These are phyloP conservation scores for Prionailurus bengalensis DNA, from an alignment of 2,113 vertebrate species.

Conservation along the genomic window DNA sequence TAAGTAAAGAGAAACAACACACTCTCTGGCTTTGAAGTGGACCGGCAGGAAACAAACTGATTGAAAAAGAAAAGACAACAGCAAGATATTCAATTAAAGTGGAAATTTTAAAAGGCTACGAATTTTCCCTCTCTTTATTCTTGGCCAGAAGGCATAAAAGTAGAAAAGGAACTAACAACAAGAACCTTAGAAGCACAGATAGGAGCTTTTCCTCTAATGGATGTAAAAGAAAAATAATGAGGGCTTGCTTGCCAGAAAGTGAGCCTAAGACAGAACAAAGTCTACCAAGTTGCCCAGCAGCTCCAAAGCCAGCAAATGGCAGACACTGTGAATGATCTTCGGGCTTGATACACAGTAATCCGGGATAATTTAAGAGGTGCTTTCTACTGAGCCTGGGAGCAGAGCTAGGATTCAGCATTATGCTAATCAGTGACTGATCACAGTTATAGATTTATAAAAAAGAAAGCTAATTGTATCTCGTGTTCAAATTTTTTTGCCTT, in stretches of 20 bases:
- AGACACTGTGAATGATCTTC: not conserved
- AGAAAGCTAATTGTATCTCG: not conserved
- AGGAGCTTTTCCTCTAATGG: not conserved
- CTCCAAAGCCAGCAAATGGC: not conserved
- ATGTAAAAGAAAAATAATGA: not conserved
- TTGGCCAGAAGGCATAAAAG: not conserved
- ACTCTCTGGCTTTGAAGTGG: not conserved
- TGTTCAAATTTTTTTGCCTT: not conserved
- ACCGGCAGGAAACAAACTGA: not conserved
- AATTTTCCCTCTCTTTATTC: not conserved
- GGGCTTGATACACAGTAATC: not conserved
- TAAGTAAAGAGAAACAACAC: not conserved
- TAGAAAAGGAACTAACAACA: not conserved
- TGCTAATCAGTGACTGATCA: not conserved
- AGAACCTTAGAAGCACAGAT: not conserved
- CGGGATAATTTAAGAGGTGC: not conserved
- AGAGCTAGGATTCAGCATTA: not conserved
- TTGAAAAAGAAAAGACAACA: not conserved
- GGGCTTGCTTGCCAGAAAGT: not conserved
- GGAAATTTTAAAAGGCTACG: not conserved
- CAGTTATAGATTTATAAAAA: not conserved
- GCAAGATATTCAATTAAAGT: not conserved
- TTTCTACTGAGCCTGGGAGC: not conserved
- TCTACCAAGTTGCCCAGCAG: not conserved
- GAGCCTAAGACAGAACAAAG: not conserved